Evolutionary conservation across 2,888 invertebrate species (phyloP).

Genomic region (Diploptera punctata): DNA sequence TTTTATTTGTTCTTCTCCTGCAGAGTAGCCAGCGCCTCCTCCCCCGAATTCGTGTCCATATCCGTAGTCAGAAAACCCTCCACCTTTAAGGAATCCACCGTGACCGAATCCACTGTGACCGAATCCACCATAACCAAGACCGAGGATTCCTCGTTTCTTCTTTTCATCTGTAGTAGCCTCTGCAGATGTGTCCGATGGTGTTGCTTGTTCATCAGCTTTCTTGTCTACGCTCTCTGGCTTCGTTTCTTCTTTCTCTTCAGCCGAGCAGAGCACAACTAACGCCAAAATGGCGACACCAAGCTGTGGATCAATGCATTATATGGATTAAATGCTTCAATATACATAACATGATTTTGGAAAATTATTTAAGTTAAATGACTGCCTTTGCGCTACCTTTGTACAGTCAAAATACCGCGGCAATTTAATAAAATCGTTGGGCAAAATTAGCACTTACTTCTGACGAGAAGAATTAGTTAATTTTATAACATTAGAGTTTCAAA

Average conservation of each 20-base stretch:
- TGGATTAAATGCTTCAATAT: no score
- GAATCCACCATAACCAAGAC: no score
- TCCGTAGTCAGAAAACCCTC: no score
- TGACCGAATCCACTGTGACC: conserved; percentile 30
- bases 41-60: conserved; percentile 6
- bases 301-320: no score
- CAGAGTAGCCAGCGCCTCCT: neutral
- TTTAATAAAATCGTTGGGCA: no score
- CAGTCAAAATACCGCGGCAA: no score
- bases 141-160: conserved; percentile 36
- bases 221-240: neutral
- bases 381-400: no score
- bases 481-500: no score
- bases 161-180: neutral
- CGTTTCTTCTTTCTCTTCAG: conserved; percentile 1
- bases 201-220: neutral
- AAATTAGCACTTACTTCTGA: no score
- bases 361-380: no score
- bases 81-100: neutral
- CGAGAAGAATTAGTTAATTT: no score
- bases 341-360: no score
- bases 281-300: neutral
- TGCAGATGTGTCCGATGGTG: neutral
- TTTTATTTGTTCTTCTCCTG: conserved; percentile 31
- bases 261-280: neutral